phyloP scores from a whole-genome alignment of 2,113 vertebrate species.

The Fregata magnificens region DNA sequence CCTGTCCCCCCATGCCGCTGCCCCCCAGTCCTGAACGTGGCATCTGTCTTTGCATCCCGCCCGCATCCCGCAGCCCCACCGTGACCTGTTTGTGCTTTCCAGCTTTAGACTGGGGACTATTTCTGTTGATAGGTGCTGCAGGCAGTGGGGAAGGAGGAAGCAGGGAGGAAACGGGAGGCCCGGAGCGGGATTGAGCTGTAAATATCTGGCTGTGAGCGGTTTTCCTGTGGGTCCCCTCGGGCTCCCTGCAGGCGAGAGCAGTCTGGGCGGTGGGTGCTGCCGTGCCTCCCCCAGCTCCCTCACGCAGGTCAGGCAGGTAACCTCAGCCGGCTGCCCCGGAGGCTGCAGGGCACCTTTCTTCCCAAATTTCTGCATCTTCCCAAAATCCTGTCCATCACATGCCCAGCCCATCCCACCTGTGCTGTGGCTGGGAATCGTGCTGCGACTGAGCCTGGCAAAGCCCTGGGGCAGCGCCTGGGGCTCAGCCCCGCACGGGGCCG shows the following conservation, averaged over 20 bases:
- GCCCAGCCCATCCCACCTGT: neutral
- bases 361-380: neutral
- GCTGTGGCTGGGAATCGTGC: neutral
- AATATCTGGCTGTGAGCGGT: neutral
- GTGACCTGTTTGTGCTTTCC: conserved; percentile 45
- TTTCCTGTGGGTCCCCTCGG: neutral
- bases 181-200: neutral
- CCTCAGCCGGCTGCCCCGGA: accelerated
- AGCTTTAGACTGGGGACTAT: conserved; percentile 37
- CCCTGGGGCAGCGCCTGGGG: neutral
- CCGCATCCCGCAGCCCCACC: neutral
- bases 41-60: neutral
- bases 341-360: neutral
- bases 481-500: accelerated
- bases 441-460: neutral
- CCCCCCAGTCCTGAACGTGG: neutral
- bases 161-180: conserved; percentile 32
- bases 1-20: neutral
- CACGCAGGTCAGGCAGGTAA: neutral
- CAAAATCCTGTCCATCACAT: neutral
- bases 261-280: neutral
- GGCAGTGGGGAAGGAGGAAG: neutral
- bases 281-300: neutral
- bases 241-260: neutral
- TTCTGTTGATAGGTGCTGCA: conserved; percentile 24